Evolutionary conservation across 2,888 invertebrate genomes (phyloP).

Genomic region (Helobdella robusta): DNA sequence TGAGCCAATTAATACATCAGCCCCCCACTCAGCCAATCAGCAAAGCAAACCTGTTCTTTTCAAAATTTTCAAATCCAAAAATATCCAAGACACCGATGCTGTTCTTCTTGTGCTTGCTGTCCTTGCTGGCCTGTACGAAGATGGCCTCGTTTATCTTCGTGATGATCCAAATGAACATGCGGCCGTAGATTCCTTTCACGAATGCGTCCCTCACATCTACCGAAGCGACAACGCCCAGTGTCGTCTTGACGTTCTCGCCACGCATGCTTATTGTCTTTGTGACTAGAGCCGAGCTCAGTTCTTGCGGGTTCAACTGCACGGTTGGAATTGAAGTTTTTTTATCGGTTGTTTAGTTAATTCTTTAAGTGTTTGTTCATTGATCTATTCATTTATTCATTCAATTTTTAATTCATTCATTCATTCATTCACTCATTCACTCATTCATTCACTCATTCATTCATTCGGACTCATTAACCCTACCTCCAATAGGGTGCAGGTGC

Average conservation of each 20-base stretch:
- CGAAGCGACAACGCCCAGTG: conserved; percentile 67
- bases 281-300: conserved; percentile 81
- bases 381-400: too few species aligned
- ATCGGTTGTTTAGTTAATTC: not conserved
- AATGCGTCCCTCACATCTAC: conserved; percentile 96
- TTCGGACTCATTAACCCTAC: conserved; percentile 31
- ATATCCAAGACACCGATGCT: conserved; percentile 97
- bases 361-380: too few species aligned
- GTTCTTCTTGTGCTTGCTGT: conserved; percentile 39
- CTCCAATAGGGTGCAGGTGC: conserved; percentile 67
- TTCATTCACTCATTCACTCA: too few species aligned
- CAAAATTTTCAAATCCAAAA: conserved; percentile 98
- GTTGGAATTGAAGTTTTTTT: not conserved
- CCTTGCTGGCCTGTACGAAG: conserved; percentile 40
- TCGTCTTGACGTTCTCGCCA: conserved; percentile 35
- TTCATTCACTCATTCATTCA: too few species aligned
- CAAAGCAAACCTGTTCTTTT: conserved; percentile 64
- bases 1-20: not conserved
- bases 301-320: conserved; percentile 72
- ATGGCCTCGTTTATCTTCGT: conserved; percentile 94
- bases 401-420: too few species aligned
- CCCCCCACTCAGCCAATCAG: not conserved
- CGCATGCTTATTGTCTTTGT: conserved; percentile 74
- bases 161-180: conserved; percentile 92
- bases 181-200: conserved; percentile 86